phyloP scores from a whole-genome alignment of 2,113 vertebrate species.

The Pontoporia blainvillei region DNA sequence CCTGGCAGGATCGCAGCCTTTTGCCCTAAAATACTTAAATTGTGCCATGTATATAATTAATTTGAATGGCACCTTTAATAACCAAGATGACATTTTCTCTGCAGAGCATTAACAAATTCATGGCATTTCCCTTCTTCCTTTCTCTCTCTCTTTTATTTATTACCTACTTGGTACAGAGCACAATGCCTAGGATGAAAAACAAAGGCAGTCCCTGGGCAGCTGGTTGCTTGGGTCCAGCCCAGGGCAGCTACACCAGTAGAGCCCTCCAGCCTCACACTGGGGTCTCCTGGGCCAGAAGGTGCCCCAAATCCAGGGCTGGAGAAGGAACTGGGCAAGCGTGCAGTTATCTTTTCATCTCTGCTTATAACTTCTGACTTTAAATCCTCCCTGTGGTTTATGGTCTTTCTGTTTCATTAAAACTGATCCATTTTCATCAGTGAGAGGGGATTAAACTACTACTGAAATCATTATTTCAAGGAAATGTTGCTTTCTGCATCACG shows the following conservation, averaged over 20 bases:
- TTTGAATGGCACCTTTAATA: neutral
- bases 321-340: neutral
- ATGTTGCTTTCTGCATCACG: neutral
- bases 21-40: constrained; percentile 3
- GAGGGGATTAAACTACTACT: neutral
- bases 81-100: neutral
- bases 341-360: neutral
- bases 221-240: neutral
- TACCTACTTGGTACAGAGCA: neutral
- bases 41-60: neutral
- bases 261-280: neutral
- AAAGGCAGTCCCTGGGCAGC: neutral
- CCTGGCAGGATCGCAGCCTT: neutral
- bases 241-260: neutral
- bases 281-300: neutral
- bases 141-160: neutral
- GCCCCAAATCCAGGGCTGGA: neutral
- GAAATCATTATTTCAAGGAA: neutral
- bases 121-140: neutral
- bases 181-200: neutral
- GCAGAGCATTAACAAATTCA: neutral
- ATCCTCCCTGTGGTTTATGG: neutral
- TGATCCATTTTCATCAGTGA: neutral
- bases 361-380: neutral
- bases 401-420: neutral